Evolutionary conservation across 1,140 invertebrate genomes (phyloP), one percentile per base, ranked within the genome.

Genomic region (Achroia grisella): DNA sequence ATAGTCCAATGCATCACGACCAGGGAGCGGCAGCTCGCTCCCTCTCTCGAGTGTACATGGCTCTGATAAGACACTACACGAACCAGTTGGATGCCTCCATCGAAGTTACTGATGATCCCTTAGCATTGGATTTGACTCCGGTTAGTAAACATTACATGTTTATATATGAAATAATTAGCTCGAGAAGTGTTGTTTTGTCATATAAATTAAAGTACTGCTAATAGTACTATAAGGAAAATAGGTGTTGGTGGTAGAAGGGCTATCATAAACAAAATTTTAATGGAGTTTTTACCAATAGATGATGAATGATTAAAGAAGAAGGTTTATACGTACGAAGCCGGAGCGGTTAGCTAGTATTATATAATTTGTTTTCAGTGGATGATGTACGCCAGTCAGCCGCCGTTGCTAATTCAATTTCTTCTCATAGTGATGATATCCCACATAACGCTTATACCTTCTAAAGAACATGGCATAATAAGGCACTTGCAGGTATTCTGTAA

Each of bases 401-500:
- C 71, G 0, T 48, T 82, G 3, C 48, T 76, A 0, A 65, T 76
- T 12, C 70, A 78, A 14, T 71, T 77, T 29, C 43, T 82, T 4
- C 51, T 82, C 5, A 70, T 72, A 14, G 34, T 82, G 6, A 67
- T 75, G 1, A 74, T 76, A 39, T 62, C 72, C 4, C 73, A 82
- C 45, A 66, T 79, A 11, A 75, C 71, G 10, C 31, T 72, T 2
- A 41, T 82, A 29, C 78, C 78, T 1, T 77, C 78, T 1, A 63
- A 52, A 35, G 78, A 82, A 44, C 49, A 70, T 45, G 77, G 77
- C 30, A 51, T 79, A 43, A 56, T 79, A 27, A 61, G 73, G 39
- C 77, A 82, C 35, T 61, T 53, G 10, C 76, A 80, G 68, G 73
- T 80, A 45, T 44, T n/a, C n/a, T n/a, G n/a, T n/a, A n/a, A n/a